Evolutionary conservation across 1,140 invertebrate genomes (phyloP).

Genomic region (Gonatopus flavifemur): DNA sequence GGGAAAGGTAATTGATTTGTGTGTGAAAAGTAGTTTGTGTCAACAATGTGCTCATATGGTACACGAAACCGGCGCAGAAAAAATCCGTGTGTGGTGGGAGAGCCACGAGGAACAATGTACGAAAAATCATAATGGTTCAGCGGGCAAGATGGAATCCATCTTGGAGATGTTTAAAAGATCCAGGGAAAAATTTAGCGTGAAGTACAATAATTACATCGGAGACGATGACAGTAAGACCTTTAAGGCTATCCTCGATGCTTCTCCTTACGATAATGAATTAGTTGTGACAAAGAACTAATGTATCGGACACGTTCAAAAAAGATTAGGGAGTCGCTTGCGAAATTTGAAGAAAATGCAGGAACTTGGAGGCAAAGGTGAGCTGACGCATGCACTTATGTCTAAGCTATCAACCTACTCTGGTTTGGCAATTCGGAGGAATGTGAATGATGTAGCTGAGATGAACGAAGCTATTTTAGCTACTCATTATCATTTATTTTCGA

Average conservation of each 20-base stretch:
- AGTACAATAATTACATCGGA: constrained; percentile 25
- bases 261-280: constrained; percentile 19
- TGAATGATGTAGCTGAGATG: constrained; percentile 36
- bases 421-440: constrained; percentile 36
- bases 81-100: constrained; percentile 1
- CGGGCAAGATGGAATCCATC: constrained; percentile 23
- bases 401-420: constrained; percentile 25
- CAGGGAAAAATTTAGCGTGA: constrained; percentile 8
- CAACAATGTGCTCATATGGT: neutral
- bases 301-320: no score
- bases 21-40: neutral
- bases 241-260: constrained; percentile 12
- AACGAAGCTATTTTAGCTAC: constrained; percentile 37
- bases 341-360: constrained; percentile 17
- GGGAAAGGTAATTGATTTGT: constrained; percentile 25
- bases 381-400: neutral
- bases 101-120: constrained; percentile 3
- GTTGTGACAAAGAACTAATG: constrained; percentile 25
- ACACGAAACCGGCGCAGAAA: neutral
- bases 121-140: constrained; percentile 16
- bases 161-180: constrained; percentile 18
- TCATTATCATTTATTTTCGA: constrained; percentile 37
- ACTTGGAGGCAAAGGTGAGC: constrained; percentile 3
- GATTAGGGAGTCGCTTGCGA: constrained; percentile 12
- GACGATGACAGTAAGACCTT: constrained; percentile 10